These are phyloP conservation scores for Drosophila miranda DNA, from an alignment of 1,140 invertebrate genomes.

Conservation along the genomic window DNA sequence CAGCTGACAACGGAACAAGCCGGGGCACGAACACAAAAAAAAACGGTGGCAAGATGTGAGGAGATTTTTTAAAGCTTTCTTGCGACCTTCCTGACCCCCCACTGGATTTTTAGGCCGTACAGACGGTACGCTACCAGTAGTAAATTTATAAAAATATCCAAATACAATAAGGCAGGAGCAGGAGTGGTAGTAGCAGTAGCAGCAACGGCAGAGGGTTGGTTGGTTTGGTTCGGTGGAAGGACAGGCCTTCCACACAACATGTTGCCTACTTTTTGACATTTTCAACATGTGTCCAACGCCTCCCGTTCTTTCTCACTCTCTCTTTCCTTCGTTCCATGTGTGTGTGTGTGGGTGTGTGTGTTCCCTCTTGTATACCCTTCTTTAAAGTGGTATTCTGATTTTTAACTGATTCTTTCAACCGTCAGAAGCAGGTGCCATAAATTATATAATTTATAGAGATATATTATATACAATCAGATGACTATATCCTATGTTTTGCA, in stretches of 20 bases:
- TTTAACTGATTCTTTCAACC: too few relatives aligned
- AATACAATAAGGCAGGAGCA: constrained; percentile 46
- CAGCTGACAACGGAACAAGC: constrained; percentile 52
- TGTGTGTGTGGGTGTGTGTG: constrained; percentile 16
- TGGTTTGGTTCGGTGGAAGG: too few relatives aligned
- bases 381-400: too few relatives aligned
- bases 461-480: too few relatives aligned
- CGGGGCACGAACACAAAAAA: constrained; percentile 36
- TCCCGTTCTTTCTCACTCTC: constrained; percentile 11
- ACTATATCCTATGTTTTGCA: too few relatives aligned
- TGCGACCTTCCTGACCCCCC: constrained; percentile 52
- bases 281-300: constrained; percentile 76
- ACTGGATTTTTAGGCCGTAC: constrained; percentile 29
- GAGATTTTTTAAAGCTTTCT: constrained; percentile 63
- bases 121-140: constrained; percentile 6
- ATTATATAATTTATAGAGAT: too few relatives aligned
- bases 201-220: background rate
- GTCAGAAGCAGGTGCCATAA: too few relatives aligned
- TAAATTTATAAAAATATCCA: constrained; percentile 64
- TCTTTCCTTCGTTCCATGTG: constrained; percentile 14
- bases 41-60: constrained; percentile 50
- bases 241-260: constrained; percentile 60
- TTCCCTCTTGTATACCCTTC: background rate
- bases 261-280: constrained; percentile 80
- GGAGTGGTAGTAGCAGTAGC: background rate